A percentile compares a stretch with the other conserved stretches of the same genome.
phyloP scores from a whole-genome alignment of 2,888 invertebrate genomes.

The Nasonovia ribisnigri region DNA sequence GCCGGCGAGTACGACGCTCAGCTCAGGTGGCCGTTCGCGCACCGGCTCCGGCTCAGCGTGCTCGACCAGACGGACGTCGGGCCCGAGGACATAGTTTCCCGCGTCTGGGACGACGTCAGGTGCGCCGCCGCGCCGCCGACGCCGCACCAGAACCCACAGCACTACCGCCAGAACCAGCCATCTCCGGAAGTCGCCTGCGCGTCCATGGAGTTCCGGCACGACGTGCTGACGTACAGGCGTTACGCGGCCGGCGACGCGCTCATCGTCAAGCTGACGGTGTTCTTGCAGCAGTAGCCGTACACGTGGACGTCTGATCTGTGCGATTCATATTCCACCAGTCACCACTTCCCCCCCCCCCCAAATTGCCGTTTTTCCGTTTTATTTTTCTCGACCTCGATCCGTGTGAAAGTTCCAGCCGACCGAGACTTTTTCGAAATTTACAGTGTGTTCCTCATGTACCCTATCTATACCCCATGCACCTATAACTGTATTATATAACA shows the following conservation, averaged over 20 bases:
- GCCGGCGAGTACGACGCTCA: conserved; percentile 96
- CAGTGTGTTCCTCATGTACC: neutral
- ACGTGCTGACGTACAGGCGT: conserved; percentile 46
- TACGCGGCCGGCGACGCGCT: conserved; percentile 13
- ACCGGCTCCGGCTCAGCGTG: conserved; percentile 93
- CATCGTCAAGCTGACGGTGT: conserved; percentile 51
- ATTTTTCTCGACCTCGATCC: neutral
- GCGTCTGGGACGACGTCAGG: conserved; percentile 49
- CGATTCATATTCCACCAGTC: no score
- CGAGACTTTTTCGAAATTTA: neutral
- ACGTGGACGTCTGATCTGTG: neutral
- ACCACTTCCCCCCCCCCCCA: no score
- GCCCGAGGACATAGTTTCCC: conserved; percentile 54
- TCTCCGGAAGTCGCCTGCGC: neutral
- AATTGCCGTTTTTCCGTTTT: neutral
- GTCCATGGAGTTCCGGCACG: conserved; percentile 47
- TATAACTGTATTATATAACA: neutral
- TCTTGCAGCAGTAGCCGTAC: neutral
- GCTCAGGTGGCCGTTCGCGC: conserved; percentile 94
- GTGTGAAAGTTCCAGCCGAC: neutral
- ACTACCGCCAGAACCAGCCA: neutral
- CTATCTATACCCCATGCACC: no score
- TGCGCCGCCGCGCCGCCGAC: neutral
- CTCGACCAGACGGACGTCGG: conserved; percentile 85
- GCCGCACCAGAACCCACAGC: neutral